A percentile compares a stretch with the other conserved stretches of the same genome.
These are phyloP conservation scores for Hermaeophaga mercurialis DNA, from an alignment of 2,888 invertebrate species.

Conservation along the genomic window DNA sequence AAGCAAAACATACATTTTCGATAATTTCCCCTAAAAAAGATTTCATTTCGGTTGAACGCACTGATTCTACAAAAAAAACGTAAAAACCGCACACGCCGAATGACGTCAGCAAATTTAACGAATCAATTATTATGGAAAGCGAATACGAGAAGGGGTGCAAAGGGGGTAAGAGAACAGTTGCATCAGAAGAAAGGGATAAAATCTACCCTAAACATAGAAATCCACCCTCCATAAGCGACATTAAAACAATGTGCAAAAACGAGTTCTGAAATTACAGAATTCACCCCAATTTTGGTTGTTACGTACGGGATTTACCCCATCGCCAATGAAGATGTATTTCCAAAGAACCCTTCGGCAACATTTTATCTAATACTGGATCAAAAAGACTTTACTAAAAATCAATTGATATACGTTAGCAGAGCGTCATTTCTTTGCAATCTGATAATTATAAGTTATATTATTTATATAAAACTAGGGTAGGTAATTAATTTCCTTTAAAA, in stretches of 20 bases:
- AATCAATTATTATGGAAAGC: conserved; percentile 42
- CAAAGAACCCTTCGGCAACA: conserved; percentile 31
- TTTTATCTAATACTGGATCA: too few species aligned
- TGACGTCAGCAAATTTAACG: conserved; percentile 46
- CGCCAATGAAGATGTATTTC: conserved; percentile 31
- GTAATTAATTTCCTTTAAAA: too few species aligned
- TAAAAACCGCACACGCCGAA: conserved; percentile 28
- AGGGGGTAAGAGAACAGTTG: conserved; percentile 31
- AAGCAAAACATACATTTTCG: too few species aligned
- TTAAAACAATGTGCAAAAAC: conserved; percentile 49
- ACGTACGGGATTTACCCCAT: conserved; percentile 33
- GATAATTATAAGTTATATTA: too few species aligned
- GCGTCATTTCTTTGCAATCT: too few species aligned
- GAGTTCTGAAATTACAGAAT: conserved; percentile 44
- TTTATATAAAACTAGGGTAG: too few species aligned
- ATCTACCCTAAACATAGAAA: conserved; percentile 26
- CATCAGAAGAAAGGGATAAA: conserved; percentile 37
- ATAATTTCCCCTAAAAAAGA: too few species aligned
- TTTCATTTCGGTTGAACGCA: background rate
- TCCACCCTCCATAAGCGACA: conserved; percentile 33
- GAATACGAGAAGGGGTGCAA: conserved; percentile 30
- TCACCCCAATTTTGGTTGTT: conserved; percentile 44
- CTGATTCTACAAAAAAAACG: conserved; percentile 13
- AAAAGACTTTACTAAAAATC: too few species aligned
- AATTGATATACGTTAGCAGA: too few species aligned